Base-by-base conservation (phyloP, 2,113 vertebrate species). In the Albula goreensis region DNA sequence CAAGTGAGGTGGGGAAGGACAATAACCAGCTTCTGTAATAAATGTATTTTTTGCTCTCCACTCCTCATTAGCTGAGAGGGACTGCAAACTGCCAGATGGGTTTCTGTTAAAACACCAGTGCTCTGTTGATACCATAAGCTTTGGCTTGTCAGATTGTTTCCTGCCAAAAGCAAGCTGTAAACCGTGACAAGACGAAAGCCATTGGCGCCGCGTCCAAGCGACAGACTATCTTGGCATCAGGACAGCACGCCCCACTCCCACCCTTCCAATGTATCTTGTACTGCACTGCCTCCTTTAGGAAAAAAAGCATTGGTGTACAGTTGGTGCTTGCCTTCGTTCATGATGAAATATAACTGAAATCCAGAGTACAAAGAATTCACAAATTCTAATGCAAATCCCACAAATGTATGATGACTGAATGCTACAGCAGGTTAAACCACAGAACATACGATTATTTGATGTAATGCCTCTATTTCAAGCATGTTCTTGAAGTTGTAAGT, bases 191-290 rank as follows among this genome's bases (percentile, higher is more conserved):
- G 78, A 57, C 11, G 83, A 81, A 83, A 81, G 56, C 53, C 0
- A 0, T 31, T 41, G 85, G 17, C 85, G 79, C 48, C 22, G 66
- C 25, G 17, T 51, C 79, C n/a, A 10, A 4, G 52, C 12, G 48
- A 82, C 50, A 50, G 56, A 41, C 78, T 11, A 74, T 84, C 86
- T 82, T 86, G 74, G 86, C 87, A 85, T n/a, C 11, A 2, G 3
- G 77, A 56, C 85, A 52, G 12, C 50, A 80, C 51, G 77, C 80
- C 51, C 85, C 50, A 56, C 53, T 7, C 53, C 5, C 41, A 63
- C 60, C 22, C 41, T 70, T 79, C 60, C 60, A 60, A 49, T 78
- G 85, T 51, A 88, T 89, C 90, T 89, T 90, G 77, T 79, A 89
- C 80, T 63, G 51, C 41, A 78, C n/a, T 63, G 74, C 52, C 50